A percentile compares a stretch with the other conserved stretches of the same genome.
phyloP scores from a whole-genome alignment of 2,797 vertebrate species.

The Trematomus bernacchii region DNA sequence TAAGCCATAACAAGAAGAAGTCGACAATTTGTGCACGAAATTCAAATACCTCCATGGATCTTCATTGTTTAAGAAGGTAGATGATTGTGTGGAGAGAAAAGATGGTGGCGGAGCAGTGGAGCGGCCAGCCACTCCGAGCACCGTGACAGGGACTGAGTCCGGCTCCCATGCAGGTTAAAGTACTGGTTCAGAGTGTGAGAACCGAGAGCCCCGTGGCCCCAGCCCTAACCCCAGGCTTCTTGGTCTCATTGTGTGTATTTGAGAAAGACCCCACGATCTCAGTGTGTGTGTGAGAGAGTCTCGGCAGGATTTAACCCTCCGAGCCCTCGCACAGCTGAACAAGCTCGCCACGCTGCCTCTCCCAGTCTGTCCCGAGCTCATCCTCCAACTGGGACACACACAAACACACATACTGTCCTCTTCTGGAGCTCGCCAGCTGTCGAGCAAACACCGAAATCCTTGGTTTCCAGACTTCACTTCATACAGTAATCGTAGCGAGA shows the following conservation, averaged over 20 bases:
- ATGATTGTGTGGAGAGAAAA: constrained; percentile 31
- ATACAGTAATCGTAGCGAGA: constrained; percentile 14
- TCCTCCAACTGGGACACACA: constrained; percentile 78
- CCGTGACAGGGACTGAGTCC: constrained; percentile 52
- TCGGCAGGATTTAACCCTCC: constrained; percentile 81
- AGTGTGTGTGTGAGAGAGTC: constrained; percentile 65
- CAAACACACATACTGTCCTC: constrained; percentile 72
- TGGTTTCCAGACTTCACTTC: constrained; percentile 31
- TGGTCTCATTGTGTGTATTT: constrained; percentile 67
- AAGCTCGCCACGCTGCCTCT: constrained; percentile 79
- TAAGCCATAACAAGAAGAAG: neutral
- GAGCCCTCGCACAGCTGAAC: constrained; percentile 84
- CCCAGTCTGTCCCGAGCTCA: constrained; percentile 64
- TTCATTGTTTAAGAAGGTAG: constrained; percentile 65
- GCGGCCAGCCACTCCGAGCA: constrained; percentile 72
- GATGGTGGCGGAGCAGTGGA: constrained; percentile 47
- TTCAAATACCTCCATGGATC: constrained; percentile 79
- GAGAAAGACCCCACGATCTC: constrained; percentile 57
- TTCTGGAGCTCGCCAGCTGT: constrained; percentile 74
- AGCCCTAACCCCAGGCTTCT: constrained; percentile 69
- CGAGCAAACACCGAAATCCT: constrained; percentile 57
- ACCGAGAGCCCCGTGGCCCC: constrained; percentile 69
- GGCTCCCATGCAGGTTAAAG: constrained; percentile 57
- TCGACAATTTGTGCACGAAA: neutral
- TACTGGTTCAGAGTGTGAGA: constrained; percentile 77